Base-by-base conservation (phyloP, 2,888 invertebrate species). In the Euphydryas editha region DNA sequence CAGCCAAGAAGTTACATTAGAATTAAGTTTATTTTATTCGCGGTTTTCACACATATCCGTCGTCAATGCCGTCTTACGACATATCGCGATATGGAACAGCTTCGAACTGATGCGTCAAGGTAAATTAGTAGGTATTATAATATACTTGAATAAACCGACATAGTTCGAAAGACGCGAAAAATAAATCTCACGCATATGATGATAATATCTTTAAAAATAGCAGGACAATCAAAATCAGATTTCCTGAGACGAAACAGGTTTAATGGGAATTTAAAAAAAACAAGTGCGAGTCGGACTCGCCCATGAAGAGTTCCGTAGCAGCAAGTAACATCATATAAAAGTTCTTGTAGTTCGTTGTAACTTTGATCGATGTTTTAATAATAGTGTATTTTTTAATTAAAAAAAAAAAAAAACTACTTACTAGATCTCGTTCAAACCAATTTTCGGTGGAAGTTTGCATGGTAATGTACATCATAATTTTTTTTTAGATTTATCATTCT, bases 51-150 rank as follows among this genome's bases (percentile, higher is more conserved):
- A 51, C 17, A 59, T 44, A 51, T 59, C 42, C 51, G 24, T 59
- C 57, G 66, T 62, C 68, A 69, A 68, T 63, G 65, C 57, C 69
- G 65, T 69, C 67, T 73, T 73, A 67, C 67, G 59, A 68, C 66
- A 61, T 64, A 69, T 60, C 70, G 59, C 67, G 54, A 46, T 70
- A 44, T 55, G 56, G 59, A 37, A 37, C 59, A 20, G 55, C 54
- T 61, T 55, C 59, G 49, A 55, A 76, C 75, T 76, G 74, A 74
- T 70, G 72, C 67, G 68, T 74, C 74, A 74, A 75, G 73, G 74
- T 65, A 70, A 73, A 67, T 68, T 65, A 65, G 60, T 67, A 30
- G 30, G 2, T 24, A 66, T 68, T 67, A 66, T 67, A 70, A 59
- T 54, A 66, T 61, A 62, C 30, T 37, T 46, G 57, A 62, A 62